Base-by-base conservation (phyloP, 2,113 vertebrate species). In the Lagopus leucura region DNA sequence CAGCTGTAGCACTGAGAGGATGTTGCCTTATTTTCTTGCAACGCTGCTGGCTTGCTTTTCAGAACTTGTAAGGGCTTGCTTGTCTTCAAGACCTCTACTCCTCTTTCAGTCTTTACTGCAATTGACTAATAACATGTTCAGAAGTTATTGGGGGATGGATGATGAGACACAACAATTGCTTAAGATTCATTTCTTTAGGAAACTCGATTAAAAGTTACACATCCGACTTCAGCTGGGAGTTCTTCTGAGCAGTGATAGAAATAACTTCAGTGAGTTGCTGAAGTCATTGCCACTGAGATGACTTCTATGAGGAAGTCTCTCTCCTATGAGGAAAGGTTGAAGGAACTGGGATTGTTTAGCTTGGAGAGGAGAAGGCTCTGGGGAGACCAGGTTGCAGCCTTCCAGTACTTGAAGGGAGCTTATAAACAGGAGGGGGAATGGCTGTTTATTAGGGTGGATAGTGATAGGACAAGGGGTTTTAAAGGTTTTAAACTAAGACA, bases 71-170 rank as follows among this genome's bases (percentile, higher is more conserved):
- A 36, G 42, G 28, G 11, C 40, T 80, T 74, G 3, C 8, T 55
- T 84, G 57, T 66, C 52, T 86, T 84, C 27, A 64, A 88, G 95
- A 92, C 84, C 71, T 94, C 82, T 95, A 63, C 18, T 92, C 89
- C 78, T 94, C 71, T 94, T 94, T 92, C 63, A 82, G 58, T 14
- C 67, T 76, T 73, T 1, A 8, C 63, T 89, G 78, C 71, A 82
- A 87, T 92, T 95, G 89, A 73, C 93, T 79, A 91, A 85, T 89
- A 89, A 69, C 61, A 82, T 94, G 75, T 92, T 87, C 89, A 94
- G 87, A 91, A 96, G 82, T 93, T 94, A 80, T 27, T 82, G 81
- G 85, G 89, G 89, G 57, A 32, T 63, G 78, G 84, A 88, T 91
- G 71, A 63, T 84, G 93, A 91, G 91, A 80, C 81, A 63, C 40